These are phyloP conservation scores for Pseudococcus longispinus DNA, from an alignment of 2,888 invertebrate species.

Conservation along the genomic window DNA sequence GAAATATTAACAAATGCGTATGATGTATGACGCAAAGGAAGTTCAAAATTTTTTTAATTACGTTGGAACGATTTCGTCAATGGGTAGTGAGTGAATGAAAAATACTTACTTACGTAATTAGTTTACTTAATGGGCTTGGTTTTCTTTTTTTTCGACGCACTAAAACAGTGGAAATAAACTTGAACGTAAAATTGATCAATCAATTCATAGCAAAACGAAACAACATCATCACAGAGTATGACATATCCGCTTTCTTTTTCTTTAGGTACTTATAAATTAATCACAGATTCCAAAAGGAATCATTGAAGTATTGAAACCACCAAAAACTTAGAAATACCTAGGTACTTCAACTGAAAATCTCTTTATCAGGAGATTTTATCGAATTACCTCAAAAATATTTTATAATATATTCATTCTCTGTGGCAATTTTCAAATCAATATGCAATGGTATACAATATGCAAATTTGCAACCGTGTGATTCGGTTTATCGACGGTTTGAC, in stretches of 20 bases:
- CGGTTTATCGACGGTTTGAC: not conserved
- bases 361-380: not conserved
- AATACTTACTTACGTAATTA: not conserved
- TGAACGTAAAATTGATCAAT: not conserved
- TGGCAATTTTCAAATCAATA: not conserved
- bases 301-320: too few species aligned
- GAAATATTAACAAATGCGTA: slow-evolving; percentile 8
- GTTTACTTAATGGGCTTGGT: not conserved
- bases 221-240: too few species aligned
- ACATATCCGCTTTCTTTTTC: too few species aligned
- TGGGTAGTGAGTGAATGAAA: not conserved
- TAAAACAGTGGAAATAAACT: not conserved
- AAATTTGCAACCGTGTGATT: not conserved
- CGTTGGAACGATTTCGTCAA: slow-evolving; percentile 10
- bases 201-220: not conserved
- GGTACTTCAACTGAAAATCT: too few species aligned
- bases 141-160: not conserved
- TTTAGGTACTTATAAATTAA: too few species aligned
- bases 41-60: slow-evolving; percentile 31
- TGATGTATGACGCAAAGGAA: slow-evolving; percentile 31
- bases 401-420: not conserved
- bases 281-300: too few species aligned
- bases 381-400: not conserved
- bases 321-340: too few species aligned
- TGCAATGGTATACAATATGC: not conserved